These are phyloP conservation scores for Hydrolagus colliei DNA, from an alignment of 2,797 vertebrate genomes.

Conservation along the genomic window DNA sequence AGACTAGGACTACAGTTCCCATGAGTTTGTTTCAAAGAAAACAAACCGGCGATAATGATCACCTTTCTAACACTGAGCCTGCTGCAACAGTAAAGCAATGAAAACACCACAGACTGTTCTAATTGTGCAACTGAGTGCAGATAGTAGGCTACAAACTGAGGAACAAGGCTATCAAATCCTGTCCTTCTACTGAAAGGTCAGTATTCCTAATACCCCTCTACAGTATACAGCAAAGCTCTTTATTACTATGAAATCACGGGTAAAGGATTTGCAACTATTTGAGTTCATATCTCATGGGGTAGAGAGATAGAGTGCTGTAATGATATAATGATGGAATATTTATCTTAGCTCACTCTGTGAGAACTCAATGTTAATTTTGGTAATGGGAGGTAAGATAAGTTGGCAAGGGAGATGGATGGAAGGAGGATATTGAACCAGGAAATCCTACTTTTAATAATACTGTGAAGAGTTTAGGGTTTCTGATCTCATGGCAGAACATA, in stretches of 20 bases:
- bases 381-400: not conserved
- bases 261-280: not conserved
- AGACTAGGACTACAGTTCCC: not conserved
- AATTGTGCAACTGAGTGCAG: not conserved
- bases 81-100: not conserved
- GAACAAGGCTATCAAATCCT: too few species aligned
- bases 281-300: not conserved
- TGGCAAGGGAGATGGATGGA: not conserved
- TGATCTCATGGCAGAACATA: not conserved
- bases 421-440: not conserved
- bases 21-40: not conserved
- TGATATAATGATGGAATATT: not conserved
- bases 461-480: too few species aligned
- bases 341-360: not conserved
- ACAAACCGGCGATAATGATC: not conserved
- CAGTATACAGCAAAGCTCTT: not conserved
- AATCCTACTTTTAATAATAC: too few species aligned
- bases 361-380: not conserved
- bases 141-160: not conserved
- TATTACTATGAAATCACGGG: not conserved
- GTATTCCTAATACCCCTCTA: not conserved
- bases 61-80: not conserved
- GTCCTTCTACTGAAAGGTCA: not conserved
- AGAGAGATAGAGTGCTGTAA: too few species aligned
- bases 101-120: not conserved